These are phyloP conservation scores for Heliconius sara DNA, from an alignment of 2,888 invertebrate genomes.

Conservation along the genomic window DNA sequence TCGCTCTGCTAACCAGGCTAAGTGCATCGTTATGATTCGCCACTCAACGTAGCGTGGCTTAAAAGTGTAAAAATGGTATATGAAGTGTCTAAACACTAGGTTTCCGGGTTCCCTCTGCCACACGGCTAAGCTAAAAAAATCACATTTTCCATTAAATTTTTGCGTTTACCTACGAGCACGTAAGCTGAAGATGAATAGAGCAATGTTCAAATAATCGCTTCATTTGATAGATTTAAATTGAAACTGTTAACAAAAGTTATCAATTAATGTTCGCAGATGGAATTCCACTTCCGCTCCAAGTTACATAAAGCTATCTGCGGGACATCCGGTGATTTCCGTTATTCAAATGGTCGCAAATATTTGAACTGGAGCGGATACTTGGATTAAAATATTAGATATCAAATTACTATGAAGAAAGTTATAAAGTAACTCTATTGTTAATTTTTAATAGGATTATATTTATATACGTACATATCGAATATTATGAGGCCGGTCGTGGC, in stretches of 20 bases:
- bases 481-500: no score
- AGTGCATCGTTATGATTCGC: no score
- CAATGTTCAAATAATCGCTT: slow-evolving; percentile 6
- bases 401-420: not conserved
- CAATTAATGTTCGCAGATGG: slow-evolving; percentile 6
- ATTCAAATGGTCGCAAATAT: slow-evolving; percentile 9
- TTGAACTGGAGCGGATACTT: not conserved
- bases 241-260: slow-evolving; percentile 17
- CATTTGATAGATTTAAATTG: slow-evolving; percentile 20
- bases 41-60: no score
- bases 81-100: no score
- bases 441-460: no score
- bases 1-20: no score
- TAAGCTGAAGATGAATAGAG: not conserved
- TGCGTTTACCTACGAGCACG: not conserved
- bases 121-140: not conserved
- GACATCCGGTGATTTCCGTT: slow-evolving; percentile 1
- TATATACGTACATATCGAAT: no score
- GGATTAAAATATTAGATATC: not conserved
- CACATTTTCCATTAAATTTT: not conserved
- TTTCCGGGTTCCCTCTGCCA: no score
- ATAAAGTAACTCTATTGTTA: no score
- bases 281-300: not conserved
- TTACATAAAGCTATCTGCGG: slow-evolving; percentile 11
- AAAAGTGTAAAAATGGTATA: no score